Conservation (phyloP, 2,888 invertebrate genomes). For the Cinara cedri region DNA sequence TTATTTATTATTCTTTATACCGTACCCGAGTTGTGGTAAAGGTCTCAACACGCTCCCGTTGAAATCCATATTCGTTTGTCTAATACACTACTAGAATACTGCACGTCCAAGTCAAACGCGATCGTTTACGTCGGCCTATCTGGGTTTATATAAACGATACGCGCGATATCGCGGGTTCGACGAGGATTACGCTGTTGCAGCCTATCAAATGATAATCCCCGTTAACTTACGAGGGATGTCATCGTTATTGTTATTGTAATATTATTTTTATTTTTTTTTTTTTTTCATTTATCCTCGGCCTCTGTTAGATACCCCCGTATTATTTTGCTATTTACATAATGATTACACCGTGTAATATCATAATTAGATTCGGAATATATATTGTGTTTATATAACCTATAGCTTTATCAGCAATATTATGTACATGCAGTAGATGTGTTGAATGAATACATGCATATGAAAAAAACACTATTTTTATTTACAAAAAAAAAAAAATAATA, state of each 20-base stretch:
- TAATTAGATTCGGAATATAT: conserved; percentile 34
- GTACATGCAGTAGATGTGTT: background rate
- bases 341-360: conserved; percentile 27
- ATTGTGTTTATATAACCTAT: background rate
- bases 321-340: conserved; percentile 20
- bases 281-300: background rate
- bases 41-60: conserved; percentile 36
- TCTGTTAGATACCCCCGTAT: background rate
- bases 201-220: conserved; percentile 51
- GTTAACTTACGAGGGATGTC: conserved; percentile 38
- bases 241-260: background rate
- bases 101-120: conserved; percentile 16
- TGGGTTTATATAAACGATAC: conserved; percentile 44
- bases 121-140: conserved; percentile 5
- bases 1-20: too few species aligned
- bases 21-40: conserved; percentile 35
- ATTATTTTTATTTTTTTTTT: background rate
- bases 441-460: too few species aligned
- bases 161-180: conserved; percentile 18
- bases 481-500: too few species aligned
- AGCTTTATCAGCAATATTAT: too few species aligned
- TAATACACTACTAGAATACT: conserved; percentile 25
- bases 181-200: conserved; percentile 29
- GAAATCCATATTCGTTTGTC: conserved; percentile 34
- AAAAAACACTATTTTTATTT: too few species aligned